Evolutionary conservation across 2,113 vertebrate species (phyloP), one percentile per base, ranked within the genome.

Genomic region (Aptenodytes forsteri): DNA sequence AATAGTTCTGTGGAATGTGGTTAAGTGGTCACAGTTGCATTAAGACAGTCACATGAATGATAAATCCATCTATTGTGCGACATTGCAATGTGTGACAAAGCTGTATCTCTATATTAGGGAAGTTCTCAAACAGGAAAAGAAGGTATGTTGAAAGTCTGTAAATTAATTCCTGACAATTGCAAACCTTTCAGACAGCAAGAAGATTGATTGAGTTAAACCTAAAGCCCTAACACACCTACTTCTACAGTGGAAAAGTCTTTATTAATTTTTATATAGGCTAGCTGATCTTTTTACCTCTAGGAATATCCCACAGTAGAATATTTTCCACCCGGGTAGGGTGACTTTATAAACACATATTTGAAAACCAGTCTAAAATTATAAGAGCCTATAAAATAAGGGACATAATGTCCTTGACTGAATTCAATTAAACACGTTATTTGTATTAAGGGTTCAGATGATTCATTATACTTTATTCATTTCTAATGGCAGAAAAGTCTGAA

Each of bases 381-480:
- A 62, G 3, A 80, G 18, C 38, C 54, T 94, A n/a, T 82, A 87
- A 95, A 94, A 89, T 76, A 79, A 61, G 59, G 67, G n/a, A 66
- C 70, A 90, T 70, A 70, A 85, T 52, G 54, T 93, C 83, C 70
- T 71, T 66, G 81, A 58, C 84, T 91, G 89, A 95, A 95, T 85
- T 89, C 2, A 93, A 25, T 95, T 96, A 94, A 97, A 83, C 64
- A 67, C 29, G 64, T 50, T 81, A 88, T 95, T 95, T 97, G 20
- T 80, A 88, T 90, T 89, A 86, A 73, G 71, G 17, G 36, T 70
- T 96, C 73, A 83, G 58, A 87, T 93, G 77, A 77, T 84, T 87
- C 87, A 85, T 87, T 95, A n/a, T 46, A 55, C 29, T 90, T 49
- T 83, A 82, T 89, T 91, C 9, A 66, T 95, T 94, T 91, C 87